Evolutionary conservation across 1,140 invertebrate genomes (phyloP).

Genomic region (Lepidostoma basale): DNA sequence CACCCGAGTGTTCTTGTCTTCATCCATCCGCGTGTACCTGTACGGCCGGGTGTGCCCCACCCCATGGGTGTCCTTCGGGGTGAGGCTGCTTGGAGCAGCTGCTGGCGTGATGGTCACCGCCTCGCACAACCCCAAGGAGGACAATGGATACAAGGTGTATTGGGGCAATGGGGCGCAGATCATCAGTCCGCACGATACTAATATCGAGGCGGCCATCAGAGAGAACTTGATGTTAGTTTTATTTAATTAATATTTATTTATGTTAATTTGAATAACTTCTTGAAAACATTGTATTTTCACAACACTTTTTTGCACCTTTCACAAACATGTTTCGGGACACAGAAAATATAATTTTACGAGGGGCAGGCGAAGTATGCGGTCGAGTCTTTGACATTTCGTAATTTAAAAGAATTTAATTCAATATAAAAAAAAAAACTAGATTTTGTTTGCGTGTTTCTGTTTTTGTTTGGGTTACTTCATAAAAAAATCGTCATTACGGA

Average conservation of each 20-base stretch:
- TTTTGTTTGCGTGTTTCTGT: too few relatives aligned
- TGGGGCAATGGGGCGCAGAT: slow-evolving; percentile 97
- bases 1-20: slow-evolving; percentile 80
- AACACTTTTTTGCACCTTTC: too few relatives aligned
- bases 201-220: slow-evolving; percentile 82
- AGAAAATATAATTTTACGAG: too few relatives aligned
- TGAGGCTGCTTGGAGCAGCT: slow-evolving; percentile 71
- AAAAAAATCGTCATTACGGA: too few relatives aligned
- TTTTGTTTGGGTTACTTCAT: too few relatives aligned
- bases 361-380: too few relatives aligned
- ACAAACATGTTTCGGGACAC: too few relatives aligned
- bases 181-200: slow-evolving; percentile 87
- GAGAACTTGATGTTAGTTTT: slow-evolving; percentile 68
- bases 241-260: too few relatives aligned
- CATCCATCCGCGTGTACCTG: slow-evolving; percentile 82
- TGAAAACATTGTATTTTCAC: too few relatives aligned
- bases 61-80: slow-evolving; percentile 89
- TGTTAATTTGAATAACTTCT: slow-evolving; percentile 14
- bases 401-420: too few relatives aligned
- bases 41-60: slow-evolving; percentile 87
- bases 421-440: too few relatives aligned
- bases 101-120: slow-evolving; percentile 96
- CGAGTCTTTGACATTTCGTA: too few relatives aligned
- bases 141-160: slow-evolving; percentile 99
- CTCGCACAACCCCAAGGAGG: slow-evolving; percentile 98